These are phyloP conservation scores for Pterostichus niger DNA, from an alignment of 2,888 invertebrate species.

Conservation along the genomic window DNA sequence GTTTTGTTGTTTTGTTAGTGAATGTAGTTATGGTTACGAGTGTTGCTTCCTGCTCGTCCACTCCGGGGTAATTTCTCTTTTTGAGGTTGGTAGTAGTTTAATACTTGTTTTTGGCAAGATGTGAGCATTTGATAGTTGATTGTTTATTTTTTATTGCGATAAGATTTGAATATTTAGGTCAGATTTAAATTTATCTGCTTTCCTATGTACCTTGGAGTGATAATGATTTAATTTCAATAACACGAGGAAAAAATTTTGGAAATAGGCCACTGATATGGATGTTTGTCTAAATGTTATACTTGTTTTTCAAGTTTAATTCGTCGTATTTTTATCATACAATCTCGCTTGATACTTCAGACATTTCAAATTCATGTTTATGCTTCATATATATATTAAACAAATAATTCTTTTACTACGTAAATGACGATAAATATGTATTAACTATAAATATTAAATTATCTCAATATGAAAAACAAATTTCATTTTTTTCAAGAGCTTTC, in stretches of 20 bases:
- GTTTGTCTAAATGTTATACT: not conserved
- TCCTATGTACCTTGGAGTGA: slow-evolving; percentile 18
- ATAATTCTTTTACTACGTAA: too few relatives aligned
- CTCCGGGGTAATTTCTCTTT: slow-evolving; percentile 27
- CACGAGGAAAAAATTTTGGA: slow-evolving; percentile 35
- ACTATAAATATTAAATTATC: too few relatives aligned
- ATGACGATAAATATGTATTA: too few relatives aligned
- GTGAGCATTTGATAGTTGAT: not conserved
- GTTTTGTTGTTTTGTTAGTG: slow-evolving; percentile 4
- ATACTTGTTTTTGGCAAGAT: not conserved
- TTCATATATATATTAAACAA: too few relatives aligned
- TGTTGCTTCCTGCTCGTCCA: slow-evolving; percentile 15
- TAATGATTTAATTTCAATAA: slow-evolving; percentile 47
- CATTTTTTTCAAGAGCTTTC: not conserved
- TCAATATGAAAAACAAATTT: too few relatives aligned
- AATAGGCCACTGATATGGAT: slow-evolving; percentile 17
- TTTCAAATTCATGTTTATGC: too few relatives aligned
- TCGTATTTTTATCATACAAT: too few relatives aligned
- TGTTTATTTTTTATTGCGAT: not conserved
- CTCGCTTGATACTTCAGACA: too few relatives aligned
- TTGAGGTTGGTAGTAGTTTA: slow-evolving; percentile 26
- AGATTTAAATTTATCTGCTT: slow-evolving; percentile 17
- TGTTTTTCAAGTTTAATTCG: not conserved
- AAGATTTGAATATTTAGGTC: slow-evolving; percentile 14
- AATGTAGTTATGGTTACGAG: slow-evolving; percentile 26